Conservation (phyloP, 2,113 vertebrate genomes). For the Leptodactylus fuscus region DNA sequence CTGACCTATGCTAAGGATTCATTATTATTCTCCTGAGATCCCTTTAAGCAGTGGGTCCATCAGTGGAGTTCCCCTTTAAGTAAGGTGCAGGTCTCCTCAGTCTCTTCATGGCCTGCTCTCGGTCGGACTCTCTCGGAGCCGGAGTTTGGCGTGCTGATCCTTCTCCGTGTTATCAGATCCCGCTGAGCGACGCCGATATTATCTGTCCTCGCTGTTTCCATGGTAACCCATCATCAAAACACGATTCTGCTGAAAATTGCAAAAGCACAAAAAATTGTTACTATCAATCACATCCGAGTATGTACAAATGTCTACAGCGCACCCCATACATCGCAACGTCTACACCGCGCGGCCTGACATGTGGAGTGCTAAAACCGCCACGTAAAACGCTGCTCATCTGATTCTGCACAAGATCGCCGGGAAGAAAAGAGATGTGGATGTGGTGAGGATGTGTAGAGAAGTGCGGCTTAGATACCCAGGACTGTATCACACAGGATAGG, state of each 20-base stretch:
- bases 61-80: slow-evolving; percentile 4
- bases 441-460: too few relatives aligned
- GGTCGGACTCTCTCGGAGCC: not conserved
- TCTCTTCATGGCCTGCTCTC: not conserved
- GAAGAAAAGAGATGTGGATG: too few relatives aligned
- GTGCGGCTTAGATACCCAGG: not conserved
- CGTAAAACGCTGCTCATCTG: too few relatives aligned
- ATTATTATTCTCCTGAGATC: too few relatives aligned
- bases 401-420: not conserved
- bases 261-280: slow-evolving; percentile 27
- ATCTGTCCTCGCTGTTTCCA: slow-evolving; percentile 38
- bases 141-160: not conserved
- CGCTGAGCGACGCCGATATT: slow-evolving; percentile 1
- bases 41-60: not conserved
- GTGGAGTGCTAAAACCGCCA: not conserved
- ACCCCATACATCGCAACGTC: too few relatives aligned
- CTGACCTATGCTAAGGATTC: too few relatives aligned
- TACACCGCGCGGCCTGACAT: not conserved
- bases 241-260: slow-evolving; percentile 13
- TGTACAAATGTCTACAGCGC: not conserved
- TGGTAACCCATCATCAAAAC: slow-evolving; percentile 28
- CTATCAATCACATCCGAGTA: slow-evolving; percentile 38
- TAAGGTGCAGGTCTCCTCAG: not conserved
- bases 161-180: not conserved
- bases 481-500: not conserved